Evolutionary conservation across 2,113 vertebrate species (phyloP).

Genomic region (Petaurus breviceps): DNA sequence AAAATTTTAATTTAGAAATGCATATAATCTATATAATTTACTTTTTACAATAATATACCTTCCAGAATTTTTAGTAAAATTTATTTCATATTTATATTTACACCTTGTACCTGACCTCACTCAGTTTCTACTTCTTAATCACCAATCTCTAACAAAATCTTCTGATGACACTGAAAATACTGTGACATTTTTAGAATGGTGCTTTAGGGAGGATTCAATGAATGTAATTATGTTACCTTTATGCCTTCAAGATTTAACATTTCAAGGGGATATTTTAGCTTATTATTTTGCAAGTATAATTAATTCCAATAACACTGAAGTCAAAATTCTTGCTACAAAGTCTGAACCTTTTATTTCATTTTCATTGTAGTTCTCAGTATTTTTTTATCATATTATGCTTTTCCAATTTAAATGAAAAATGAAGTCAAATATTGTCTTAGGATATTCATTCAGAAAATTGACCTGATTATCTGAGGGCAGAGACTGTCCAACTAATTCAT

Average conservation of each 20-base stretch:
- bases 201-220: constrained; percentile 12
- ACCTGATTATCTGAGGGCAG: background rate
- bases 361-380: background rate
- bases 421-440: constrained; percentile 9
- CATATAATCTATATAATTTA: constrained; percentile 23
- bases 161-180: constrained; percentile 1
- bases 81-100: constrained; percentile 61
- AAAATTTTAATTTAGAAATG: too few species aligned
- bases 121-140: constrained; percentile 11
- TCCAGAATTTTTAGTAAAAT: constrained; percentile 34
- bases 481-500: constrained; percentile 9
- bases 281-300: constrained; percentile 8
- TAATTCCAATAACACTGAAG: constrained; percentile 20
- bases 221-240: constrained; percentile 21
- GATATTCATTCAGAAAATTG: constrained; percentile 48
- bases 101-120: constrained; percentile 46
- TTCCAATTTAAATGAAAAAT: constrained; percentile 39
- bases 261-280: constrained; percentile 33
- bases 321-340: constrained; percentile 40
- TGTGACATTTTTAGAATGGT: constrained; percentile 34
- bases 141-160: background rate
- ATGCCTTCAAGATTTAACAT: constrained; percentile 20
- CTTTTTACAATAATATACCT: constrained; percentile 40
- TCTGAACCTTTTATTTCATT: background rate
- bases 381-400: background rate